A percentile compares a stretch with the other conserved stretches of the same genome.
Evolutionary conservation across 2,888 invertebrate genomes (phyloP).

Genomic region (Copidosoma aretas): DNA sequence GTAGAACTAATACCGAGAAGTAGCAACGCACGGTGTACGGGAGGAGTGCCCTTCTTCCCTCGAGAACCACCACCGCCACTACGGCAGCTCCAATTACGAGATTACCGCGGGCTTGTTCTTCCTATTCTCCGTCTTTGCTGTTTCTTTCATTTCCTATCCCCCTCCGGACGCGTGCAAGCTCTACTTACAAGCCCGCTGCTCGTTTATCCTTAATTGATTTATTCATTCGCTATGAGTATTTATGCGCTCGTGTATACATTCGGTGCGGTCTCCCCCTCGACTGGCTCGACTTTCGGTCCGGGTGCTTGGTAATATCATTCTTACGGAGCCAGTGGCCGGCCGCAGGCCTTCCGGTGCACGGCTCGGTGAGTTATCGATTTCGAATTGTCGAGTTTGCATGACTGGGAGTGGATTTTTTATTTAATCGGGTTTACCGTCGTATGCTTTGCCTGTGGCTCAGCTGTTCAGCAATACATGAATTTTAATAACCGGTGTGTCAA

Average conservation of each 20-base stretch:
- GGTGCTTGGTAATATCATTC: not conserved
- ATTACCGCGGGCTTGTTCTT: conserved; percentile 9
- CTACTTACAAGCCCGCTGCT: conserved; percentile 2
- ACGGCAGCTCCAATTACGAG: conserved; percentile 27
- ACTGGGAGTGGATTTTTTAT: no score
- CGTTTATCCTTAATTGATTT: conserved; percentile 26
- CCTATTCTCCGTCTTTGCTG: not conserved
- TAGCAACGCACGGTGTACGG: conserved; percentile 18
- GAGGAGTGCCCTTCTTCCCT: not conserved
- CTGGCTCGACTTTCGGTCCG: not conserved
- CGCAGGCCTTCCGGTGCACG: no score
- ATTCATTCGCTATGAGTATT: not conserved
- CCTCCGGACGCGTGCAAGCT: not conserved
- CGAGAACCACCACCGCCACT: conserved; percentile 1
- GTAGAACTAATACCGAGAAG: not conserved
- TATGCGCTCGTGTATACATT: not conserved
- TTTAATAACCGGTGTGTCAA: no score
- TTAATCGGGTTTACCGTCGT: no score
- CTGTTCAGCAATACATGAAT: no score
- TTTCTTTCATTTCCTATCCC: not conserved
- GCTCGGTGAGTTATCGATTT: not conserved
- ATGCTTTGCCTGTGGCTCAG: no score
- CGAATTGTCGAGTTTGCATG: not conserved
- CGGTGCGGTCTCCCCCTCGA: not conserved
- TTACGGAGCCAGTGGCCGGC: not conserved